A percentile compares a stretch with the other conserved stretches of the same genome.
Conservation (phyloP, 92 coral and sea anemone genomes). For the Actinostola sp. region DNA sequence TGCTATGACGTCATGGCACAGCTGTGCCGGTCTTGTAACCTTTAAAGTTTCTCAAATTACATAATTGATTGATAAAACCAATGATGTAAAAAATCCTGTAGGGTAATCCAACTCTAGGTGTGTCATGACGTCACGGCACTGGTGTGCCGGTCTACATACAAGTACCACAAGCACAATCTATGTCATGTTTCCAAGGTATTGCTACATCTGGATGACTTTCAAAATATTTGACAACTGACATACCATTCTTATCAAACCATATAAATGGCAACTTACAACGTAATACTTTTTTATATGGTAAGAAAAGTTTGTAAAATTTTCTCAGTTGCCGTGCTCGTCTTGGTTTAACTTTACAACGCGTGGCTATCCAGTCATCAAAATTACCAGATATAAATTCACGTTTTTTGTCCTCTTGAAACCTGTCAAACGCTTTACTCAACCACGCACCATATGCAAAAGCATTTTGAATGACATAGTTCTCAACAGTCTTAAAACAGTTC, state of each 20-base stretch:
- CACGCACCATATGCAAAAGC: slow-evolving; percentile 45
- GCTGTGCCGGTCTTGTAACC: no score
- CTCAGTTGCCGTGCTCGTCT: slow-evolving; percentile 48
- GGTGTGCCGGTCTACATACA: no score
- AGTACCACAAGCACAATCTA: slow-evolving; percentile 2
- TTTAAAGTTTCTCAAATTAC: no score
- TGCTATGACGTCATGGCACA: no score
- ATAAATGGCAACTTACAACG: slow-evolving; percentile 38
- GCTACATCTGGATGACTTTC: slow-evolving; percentile 15
- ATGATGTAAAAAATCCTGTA: no score
- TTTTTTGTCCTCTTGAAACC: slow-evolving; percentile 38
- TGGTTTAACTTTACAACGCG: slow-evolving; percentile 33
- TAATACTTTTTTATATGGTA: slow-evolving; percentile 31
- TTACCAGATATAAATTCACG: slow-evolving; percentile 7
- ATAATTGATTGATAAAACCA: no score
- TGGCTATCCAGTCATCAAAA: slow-evolving; percentile 47
- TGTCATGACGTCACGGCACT: slow-evolving; percentile 1
- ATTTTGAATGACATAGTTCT: slow-evolving; percentile 54
- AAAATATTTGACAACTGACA: slow-evolving; percentile 18
- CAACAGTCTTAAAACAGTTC: slow-evolving; percentile 30
- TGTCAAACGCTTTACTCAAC: slow-evolving; percentile 37
- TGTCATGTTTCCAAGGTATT: slow-evolving; percentile 18
- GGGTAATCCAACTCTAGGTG: background rate
- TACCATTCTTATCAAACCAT: slow-evolving; percentile 42
- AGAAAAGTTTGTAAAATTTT: slow-evolving; percentile 23